Conservation (phyloP, 1,140 invertebrate species). For the Charaxes varanes region DNA sequence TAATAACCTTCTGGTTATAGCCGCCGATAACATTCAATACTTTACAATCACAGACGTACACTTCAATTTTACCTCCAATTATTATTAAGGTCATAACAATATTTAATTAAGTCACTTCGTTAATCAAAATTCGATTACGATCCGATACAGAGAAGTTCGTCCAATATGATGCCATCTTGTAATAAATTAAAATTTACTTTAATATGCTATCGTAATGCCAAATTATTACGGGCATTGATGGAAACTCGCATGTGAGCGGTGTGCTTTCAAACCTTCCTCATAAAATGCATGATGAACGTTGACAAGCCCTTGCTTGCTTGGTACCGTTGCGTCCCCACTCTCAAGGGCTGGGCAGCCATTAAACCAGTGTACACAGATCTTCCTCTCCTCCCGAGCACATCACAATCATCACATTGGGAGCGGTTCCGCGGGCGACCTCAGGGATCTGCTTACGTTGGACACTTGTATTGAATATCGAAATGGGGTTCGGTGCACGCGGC, state of each 20-base stretch:
- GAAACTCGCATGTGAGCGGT: conserved; percentile 57
- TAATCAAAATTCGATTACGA: too few relatives aligned
- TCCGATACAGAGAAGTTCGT: too few relatives aligned
- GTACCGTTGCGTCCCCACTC: conserved; percentile 58
- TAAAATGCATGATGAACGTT: conserved; percentile 69
- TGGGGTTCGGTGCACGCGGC: conserved; percentile 61
- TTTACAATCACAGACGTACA: too few relatives aligned
- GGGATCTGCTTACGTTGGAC: conserved; percentile 36
- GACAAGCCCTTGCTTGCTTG: conserved; percentile 58
- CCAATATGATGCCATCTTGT: too few relatives aligned
- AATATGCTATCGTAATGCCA: conserved; percentile 14
- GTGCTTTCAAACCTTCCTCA: conserved; percentile 49
- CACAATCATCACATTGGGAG: conserved; percentile 7
- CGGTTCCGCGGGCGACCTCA: conserved; percentile 13
- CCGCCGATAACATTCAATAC: too few relatives aligned
- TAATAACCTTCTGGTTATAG: too few relatives aligned
- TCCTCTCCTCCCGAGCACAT: conserved; percentile 18
- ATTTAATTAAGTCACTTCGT: too few relatives aligned
- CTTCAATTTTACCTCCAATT: too few relatives aligned
- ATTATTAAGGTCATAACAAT: too few relatives aligned
- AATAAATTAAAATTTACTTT: conserved; percentile 6
- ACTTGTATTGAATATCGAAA: conserved; percentile 44
- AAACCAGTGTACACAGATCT: conserved; percentile 33
- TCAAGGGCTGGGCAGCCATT: conserved; percentile 42
- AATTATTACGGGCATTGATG: conserved; percentile 34